Conservation (phyloP, 2,797 vertebrate species). For the Lates japonicus region DNA sequence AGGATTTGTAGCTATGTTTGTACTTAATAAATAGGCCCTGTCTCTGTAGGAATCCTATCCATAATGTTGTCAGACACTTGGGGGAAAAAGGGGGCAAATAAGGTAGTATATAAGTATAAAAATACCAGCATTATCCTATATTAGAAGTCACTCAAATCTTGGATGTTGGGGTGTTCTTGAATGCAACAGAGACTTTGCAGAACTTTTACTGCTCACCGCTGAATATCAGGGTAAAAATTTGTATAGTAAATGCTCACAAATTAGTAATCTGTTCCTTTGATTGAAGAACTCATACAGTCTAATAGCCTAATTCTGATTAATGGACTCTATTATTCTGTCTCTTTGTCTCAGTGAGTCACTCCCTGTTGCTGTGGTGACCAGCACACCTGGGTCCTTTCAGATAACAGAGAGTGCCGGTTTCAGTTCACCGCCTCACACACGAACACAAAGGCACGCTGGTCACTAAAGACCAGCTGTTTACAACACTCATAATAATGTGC, state of each 20-base stretch:
- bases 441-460: slow-evolving; percentile 11
- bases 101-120: no score
- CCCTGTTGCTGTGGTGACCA: slow-evolving; percentile 57
- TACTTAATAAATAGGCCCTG: no score
- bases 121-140: no score
- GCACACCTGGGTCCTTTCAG: slow-evolving; percentile 71
- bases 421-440: background rate
- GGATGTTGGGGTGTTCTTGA: background rate
- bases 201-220: background rate
- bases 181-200: background rate
- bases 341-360: slow-evolving; percentile 47
- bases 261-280: background rate
- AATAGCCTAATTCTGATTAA: background rate
- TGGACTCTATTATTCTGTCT: slow-evolving; percentile 3
- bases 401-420: no score
- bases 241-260: background rate
- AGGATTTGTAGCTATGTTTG: no score
- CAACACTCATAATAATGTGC: slow-evolving; percentile 5
- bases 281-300: background rate
- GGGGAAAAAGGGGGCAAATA: no score
- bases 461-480: slow-evolving; percentile 41
- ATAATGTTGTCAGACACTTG: no score
- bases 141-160: background rate
- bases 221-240: background rate
- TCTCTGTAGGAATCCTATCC: no score